These are phyloP conservation scores for Cantharis lateralis DNA, from an alignment of 2,888 invertebrate species.

Conservation along the genomic window DNA sequence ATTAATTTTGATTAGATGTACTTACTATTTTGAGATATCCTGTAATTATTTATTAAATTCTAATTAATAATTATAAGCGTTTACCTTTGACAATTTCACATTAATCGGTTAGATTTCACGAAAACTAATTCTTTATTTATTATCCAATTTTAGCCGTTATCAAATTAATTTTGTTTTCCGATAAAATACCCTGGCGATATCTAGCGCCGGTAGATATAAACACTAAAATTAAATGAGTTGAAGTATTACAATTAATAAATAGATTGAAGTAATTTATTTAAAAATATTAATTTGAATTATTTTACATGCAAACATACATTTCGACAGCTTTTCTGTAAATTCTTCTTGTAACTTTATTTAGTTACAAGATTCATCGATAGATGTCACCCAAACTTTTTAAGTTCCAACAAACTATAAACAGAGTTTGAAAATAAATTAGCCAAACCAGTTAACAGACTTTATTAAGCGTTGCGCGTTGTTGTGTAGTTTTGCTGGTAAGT, in stretches of 20 bases:
- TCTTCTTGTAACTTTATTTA: background rate
- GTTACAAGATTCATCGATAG: background rate
- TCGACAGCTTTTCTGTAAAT: background rate
- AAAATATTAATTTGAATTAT: background rate
- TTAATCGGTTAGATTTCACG: no score
- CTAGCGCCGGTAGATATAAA: background rate
- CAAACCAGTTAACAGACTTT: constrained; percentile 32
- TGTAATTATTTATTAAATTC: background rate
- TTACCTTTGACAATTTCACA: background rate
- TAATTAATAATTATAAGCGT: background rate
- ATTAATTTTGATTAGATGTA: no score
- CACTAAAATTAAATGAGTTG: background rate
- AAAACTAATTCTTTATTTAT: background rate
- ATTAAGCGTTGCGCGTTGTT: constrained; percentile 27
- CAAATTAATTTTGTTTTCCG: background rate
- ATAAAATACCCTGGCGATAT: background rate
- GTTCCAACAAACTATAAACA: constrained; percentile 26
- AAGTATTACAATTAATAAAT: background rate
- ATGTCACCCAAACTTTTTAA: background rate
- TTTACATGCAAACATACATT: background rate
- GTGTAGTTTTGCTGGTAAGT: constrained; percentile 13
- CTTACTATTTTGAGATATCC: no score
- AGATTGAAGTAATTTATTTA: background rate
- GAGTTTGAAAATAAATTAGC: constrained; percentile 37
- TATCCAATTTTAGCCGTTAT: background rate